These are phyloP conservation scores for Lepidostoma basale DNA, from an alignment of 1,140 invertebrate species.

Conservation along the genomic window DNA sequence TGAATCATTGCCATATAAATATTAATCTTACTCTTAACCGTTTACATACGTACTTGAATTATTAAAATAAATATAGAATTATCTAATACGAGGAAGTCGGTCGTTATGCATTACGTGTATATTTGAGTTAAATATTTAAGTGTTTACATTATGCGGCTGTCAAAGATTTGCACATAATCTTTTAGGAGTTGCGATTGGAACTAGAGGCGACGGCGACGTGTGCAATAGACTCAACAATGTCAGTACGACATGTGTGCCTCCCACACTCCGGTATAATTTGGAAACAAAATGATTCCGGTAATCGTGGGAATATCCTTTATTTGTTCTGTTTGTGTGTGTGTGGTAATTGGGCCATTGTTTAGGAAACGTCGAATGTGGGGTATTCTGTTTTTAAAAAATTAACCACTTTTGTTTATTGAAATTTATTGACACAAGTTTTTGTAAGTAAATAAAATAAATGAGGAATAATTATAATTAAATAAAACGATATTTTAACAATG, in stretches of 20 bases:
- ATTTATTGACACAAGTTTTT: too few relatives aligned
- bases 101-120: background rate
- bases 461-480: too few relatives aligned
- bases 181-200: background rate
- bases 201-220: background rate
- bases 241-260: background rate
- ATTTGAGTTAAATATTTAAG: background rate
- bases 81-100: background rate
- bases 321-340: slow-evolving; percentile 23
- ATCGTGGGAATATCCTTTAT: slow-evolving; percentile 44
- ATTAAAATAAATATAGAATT: background rate
- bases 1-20: too few relatives aligned
- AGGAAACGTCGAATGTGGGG: background rate
- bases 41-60: too few relatives aligned
- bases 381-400: too few relatives aligned
- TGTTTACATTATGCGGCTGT: background rate
- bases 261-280: slow-evolving; percentile 28
- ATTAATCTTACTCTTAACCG: too few relatives aligned
- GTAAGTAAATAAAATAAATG: too few relatives aligned
- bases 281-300: slow-evolving; percentile 7
- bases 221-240: background rate
- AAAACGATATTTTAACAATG: too few relatives aligned
- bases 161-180: background rate
- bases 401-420: too few relatives aligned
- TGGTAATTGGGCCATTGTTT: slow-evolving; percentile 43